Evolutionary conservation across 2,113 vertebrate species (phyloP).

Genomic region (Aptenodytes forsteri): DNA sequence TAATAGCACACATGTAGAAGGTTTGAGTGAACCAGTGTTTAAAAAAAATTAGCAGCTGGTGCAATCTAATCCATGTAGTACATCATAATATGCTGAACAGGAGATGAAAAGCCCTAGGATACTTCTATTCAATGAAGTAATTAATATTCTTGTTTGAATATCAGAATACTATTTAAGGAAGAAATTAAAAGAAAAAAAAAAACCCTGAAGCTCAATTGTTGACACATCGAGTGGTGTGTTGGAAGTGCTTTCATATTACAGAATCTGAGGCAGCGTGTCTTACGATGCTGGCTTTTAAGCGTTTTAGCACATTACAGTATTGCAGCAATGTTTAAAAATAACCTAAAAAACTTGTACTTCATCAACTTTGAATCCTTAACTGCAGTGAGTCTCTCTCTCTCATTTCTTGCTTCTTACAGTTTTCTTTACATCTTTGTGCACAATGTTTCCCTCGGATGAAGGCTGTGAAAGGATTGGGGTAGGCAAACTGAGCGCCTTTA

Average conservation of each 20-base stretch:
- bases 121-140: conserved; percentile 3
- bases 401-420: not conserved
- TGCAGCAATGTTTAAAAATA: conserved; percentile 48
- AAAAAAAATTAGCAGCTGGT: not conserved
- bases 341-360: not conserved
- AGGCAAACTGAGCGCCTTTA: not conserved
- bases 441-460: not conserved
- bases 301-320: conserved; percentile 13
- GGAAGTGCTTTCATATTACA: not conserved
- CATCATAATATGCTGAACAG: not conserved
- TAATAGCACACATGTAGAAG: not conserved
- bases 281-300: conserved; percentile 13
- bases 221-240: not conserved
- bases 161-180: not conserved
- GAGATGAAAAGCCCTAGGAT: conserved; percentile 8
- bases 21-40: not conserved
- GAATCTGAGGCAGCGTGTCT: not conserved
- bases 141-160: conserved; percentile 45
- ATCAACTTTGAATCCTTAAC: conserved; percentile 1
- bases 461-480: not conserved
- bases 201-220: not conserved
- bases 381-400: not conserved
- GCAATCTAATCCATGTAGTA: not conserved
- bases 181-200: not conserved
- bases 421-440: not conserved